These are phyloP conservation scores for Ictidomys tridecemlineatus DNA, from an alignment of 2,113 vertebrate species.

Conservation along the genomic window DNA sequence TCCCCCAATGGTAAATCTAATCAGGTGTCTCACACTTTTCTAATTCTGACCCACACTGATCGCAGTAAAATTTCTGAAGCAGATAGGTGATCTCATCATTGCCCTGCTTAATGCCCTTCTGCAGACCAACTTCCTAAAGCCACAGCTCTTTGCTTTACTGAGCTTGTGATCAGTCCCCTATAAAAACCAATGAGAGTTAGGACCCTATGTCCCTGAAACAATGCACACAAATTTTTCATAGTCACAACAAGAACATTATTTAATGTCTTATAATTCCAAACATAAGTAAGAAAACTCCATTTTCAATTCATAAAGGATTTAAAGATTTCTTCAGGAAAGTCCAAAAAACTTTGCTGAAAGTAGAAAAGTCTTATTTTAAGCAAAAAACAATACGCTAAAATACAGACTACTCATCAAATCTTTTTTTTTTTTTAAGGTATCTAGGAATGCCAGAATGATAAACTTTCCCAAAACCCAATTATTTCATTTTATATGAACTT, in stretches of 20 bases:
- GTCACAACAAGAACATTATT: not conserved
- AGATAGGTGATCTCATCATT: slow-evolving; percentile 17
- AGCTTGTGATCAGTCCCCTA: not conserved
- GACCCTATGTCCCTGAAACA: not conserved
- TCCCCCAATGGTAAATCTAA: too few relatives aligned
- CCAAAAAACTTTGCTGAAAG: not conserved
- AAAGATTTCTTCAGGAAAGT: not conserved
- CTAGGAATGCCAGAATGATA: slow-evolving; percentile 7
- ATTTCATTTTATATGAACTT: not conserved
- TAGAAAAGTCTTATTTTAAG: not conserved
- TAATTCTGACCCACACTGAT: not conserved
- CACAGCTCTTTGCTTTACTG: not conserved
- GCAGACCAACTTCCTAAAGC: not conserved
- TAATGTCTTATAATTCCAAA: slow-evolving; percentile 60
- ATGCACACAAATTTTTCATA: not conserved
- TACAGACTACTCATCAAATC: not conserved
- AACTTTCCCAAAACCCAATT: not conserved
- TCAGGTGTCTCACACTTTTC: not conserved
- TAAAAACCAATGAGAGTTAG: not conserved
- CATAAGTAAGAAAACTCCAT: slow-evolving; percentile 7
- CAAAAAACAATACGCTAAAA: not conserved
- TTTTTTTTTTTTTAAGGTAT: not conserved
- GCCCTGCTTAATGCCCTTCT: not conserved
- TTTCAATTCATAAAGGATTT: slow-evolving; percentile 17
- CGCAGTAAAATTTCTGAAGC: not conserved